phyloP scores from a whole-genome alignment of 2,888 invertebrate genomes.

The Sphinx pinastri region DNA sequence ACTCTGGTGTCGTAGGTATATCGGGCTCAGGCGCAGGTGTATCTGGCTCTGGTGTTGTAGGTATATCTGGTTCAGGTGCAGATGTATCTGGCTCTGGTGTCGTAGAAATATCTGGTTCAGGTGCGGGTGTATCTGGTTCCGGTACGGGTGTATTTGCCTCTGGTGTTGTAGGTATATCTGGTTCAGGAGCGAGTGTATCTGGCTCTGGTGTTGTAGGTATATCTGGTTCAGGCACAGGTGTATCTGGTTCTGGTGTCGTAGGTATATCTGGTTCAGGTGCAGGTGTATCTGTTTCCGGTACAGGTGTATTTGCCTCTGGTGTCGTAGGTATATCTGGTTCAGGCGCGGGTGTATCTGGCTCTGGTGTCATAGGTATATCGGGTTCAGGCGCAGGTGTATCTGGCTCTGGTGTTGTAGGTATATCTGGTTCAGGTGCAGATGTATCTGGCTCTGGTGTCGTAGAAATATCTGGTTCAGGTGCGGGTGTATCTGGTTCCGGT shows the following conservation, averaged over 20 bases:
- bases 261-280: not conserved
- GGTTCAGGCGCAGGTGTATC: not conserved
- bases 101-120: not conserved
- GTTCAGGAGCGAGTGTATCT: not conserved
- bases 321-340: not conserved
- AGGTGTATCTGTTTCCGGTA: not conserved
- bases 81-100: not conserved
- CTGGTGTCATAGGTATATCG: not conserved
- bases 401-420: not conserved
- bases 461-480: not conserved
- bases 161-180: not conserved
- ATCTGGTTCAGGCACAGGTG: not conserved
- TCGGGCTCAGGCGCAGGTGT: not conserved
- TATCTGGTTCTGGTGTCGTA: not conserved
- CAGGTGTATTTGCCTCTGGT: not conserved
- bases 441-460: not conserved
- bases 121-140: not conserved
- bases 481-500: not conserved
- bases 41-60: not conserved
- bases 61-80: not conserved
- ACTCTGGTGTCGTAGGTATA: not conserved
- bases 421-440: not conserved
- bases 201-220: not conserved
- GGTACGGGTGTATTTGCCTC: not conserved
- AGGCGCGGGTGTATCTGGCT: not conserved